Evolutionary conservation across 2,113 vertebrate genomes (phyloP), one percentile per base, ranked within the genome.

Genomic region (Pseudorasbora parva): DNA sequence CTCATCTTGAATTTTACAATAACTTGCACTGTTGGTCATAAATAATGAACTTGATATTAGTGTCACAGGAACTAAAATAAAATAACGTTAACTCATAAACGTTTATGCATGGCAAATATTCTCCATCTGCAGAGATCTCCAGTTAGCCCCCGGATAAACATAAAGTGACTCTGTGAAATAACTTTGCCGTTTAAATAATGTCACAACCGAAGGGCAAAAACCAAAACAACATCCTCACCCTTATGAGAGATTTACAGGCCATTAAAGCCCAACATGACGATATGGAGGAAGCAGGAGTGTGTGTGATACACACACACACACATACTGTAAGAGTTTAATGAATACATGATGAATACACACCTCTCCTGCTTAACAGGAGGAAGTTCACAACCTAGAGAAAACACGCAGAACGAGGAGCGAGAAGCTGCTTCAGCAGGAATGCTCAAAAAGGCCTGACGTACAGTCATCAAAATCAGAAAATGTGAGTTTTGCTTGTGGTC

Each of bases 141-240:
- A 21, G 64, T 37, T 37, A 10, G 30, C 30, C 64, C 1, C 17
- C 37, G 64, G 64, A 68, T 37, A 37, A 37, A 37, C 17, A 68
- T 68, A 68, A 68, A 68, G 19, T 37, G 8, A 68, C 64, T 68
- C 56, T 59, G 30, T 21, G 64, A 68, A 68, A 68, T 68, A 68
- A 68, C 64, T 68, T 4, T 4, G 17, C 27, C 8, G 14, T 66
- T 33, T 66, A 66, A 21, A 68, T 68, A 62, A 68, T 21, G 30
- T 68, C 30, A 68, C 30, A 8, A 37, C 64, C 30, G 30, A 21
- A 68, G 30, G 64, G 64, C 64, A 68, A 37, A 86, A 91, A 90
- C 83, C 72, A 91, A 89, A 92, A 92, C 87, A 91, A 89, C 86
- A 88, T 88, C 43, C 87, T 91, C 91, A 93, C 88, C 87, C 86